Evolutionary conservation across 2,113 vertebrate genomes (phyloP), one percentile per base, ranked within the genome.

Genomic region (Scortum barcoo): DNA sequence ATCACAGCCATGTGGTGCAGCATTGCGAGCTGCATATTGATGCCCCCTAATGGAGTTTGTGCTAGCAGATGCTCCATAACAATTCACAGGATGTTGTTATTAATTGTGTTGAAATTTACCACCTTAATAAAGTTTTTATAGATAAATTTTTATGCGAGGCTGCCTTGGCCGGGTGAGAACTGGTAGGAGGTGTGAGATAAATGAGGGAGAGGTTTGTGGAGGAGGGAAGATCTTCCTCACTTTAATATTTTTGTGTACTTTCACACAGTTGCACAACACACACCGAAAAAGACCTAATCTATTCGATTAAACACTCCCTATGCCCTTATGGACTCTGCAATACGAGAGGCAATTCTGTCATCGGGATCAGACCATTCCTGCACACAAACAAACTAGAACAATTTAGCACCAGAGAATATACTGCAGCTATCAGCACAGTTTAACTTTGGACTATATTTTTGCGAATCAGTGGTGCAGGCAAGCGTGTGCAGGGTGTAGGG

Each of bases 91-190:
- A 86, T 93, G 92, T 87, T 91, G 90, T 93, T 95, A 94, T 95
- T 95, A 95, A 95, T 94, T 95, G 93, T 88, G 84, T 84, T 24
- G 70, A 85, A 93, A 93, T 95, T 93, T 94, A 94, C 71, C 78
- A 88, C 78, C 83, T 90, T 89, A 88, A 94, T 94, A 93, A 96
- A 93, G 85, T 93, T 93, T 91, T 95, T 92, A 94, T 93, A 51
- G 91, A 93, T 91, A 76, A 7, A 71, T 84, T 93, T 94, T 93
- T 86, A 93, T 91, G 90, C 48, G 8, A 60, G 17, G 76, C 81
- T 84, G 70, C 86, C 53, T 84, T 63, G 60, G 54, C 73, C 33
- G 46, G 77, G 36, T 81, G 56, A 67, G 50, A 78, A 77, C 16
- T 28, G 10, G 78, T 72, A 54, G 69, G 78, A 71, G 17, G 54